Evolutionary conservation across 2,888 invertebrate species (phyloP).

Genomic region (Dolichopus griseipennis): DNA sequence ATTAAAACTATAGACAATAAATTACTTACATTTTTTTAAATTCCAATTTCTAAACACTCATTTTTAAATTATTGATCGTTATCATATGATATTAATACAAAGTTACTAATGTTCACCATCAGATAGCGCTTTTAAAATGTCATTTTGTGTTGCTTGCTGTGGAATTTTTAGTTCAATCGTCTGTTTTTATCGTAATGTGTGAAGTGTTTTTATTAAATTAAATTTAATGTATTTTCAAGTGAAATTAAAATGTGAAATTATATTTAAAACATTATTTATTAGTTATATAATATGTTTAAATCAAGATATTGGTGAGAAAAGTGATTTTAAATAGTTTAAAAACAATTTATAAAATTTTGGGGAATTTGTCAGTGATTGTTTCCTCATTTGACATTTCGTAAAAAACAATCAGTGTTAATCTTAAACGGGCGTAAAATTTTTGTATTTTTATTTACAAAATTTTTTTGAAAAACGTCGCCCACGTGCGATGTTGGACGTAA

Average conservation of each 20-base stretch:
- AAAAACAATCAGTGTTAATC: not conserved
- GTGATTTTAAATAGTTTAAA: not conserved
- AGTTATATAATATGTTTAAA: not conserved
- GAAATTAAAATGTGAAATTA: not conserved
- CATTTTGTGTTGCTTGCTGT: too few relatives aligned
- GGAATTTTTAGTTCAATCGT: too few relatives aligned
- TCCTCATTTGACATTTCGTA: not conserved
- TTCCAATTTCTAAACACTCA: too few relatives aligned
- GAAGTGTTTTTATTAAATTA: not conserved
- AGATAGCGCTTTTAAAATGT: too few relatives aligned
- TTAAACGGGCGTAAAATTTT: not conserved
- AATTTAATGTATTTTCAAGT: not conserved
- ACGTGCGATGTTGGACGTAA: constrained; percentile 2
- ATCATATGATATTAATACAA: too few relatives aligned
- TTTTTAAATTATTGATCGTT: too few relatives aligned
- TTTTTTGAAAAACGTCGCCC: not conserved
- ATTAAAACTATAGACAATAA: too few relatives aligned
- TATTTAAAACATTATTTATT: not conserved
- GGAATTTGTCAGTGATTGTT: not conserved
- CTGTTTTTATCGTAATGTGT: too few relatives aligned
- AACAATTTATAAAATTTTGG: not conserved
- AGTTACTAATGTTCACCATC: too few relatives aligned
- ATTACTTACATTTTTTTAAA: too few relatives aligned
- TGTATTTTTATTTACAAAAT: constrained; percentile 2
- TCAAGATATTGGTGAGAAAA: not conserved